Conservation (phyloP, 1,140 invertebrate genomes). For the Harlomillsia oculata region DNA sequence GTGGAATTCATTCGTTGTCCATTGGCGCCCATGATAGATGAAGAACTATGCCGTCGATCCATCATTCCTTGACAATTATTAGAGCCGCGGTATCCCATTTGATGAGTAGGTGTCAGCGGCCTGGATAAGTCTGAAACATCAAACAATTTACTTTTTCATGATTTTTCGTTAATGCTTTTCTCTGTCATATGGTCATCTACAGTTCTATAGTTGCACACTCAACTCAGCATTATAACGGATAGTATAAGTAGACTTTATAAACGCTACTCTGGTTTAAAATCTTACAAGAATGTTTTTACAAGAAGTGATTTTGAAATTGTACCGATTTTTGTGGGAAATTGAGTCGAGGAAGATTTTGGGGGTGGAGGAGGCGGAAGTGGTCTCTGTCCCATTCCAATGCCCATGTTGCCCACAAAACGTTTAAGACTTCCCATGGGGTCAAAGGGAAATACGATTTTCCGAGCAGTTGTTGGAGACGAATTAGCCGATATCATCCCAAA, state of each 20-base stretch:
- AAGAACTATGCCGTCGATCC: conserved; percentile 25
- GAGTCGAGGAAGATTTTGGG: conserved; percentile 35
- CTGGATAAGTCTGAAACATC: conserved; percentile 4
- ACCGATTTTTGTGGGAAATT: conserved; percentile 25
- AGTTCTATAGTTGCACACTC: no score
- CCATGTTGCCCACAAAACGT: conserved; percentile 34
- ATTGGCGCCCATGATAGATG: background rate
- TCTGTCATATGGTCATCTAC: no score
- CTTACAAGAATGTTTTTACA: no score
- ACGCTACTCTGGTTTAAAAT: no score
- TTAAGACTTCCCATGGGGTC: conserved; percentile 45
- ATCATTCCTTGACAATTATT: background rate
- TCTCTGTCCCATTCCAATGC: conserved; percentile 44
- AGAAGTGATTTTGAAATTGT: background rate
- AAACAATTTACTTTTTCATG: background rate
- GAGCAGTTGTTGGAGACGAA: conserved; percentile 34
- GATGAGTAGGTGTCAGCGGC: conserved; percentile 20
- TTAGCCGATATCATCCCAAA: conserved; percentile 34
- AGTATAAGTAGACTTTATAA: no score
- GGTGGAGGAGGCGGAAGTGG: conserved; percentile 45
- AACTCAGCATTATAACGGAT: no score
- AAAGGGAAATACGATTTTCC: conserved; percentile 39
- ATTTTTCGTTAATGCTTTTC: background rate
- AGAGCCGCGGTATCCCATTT: background rate
- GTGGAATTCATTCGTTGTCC: background rate